Conservation (phyloP, 1,140 invertebrate genomes). For the Aphaenogaster ashmeadi region DNA sequence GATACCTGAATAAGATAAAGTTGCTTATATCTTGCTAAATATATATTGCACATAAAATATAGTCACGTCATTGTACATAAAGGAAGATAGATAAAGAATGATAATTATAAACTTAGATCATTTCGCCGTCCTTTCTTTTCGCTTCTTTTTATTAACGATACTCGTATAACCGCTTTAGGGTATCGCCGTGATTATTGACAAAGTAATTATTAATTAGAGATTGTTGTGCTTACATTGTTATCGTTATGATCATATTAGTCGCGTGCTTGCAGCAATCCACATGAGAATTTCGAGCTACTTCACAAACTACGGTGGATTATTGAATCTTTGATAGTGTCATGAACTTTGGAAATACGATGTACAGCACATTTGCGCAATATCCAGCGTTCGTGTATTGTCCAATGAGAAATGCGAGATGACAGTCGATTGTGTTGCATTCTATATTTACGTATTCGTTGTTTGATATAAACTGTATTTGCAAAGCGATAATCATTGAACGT, state of each 20-base stretch:
- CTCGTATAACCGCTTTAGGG: background rate
- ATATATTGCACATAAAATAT: background rate
- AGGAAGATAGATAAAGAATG: background rate
- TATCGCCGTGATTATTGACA: conserved; percentile 49
- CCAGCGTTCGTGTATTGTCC: background rate
- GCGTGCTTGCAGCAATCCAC: conserved; percentile 29
- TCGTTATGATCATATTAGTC: conserved; percentile 34
- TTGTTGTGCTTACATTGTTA: conserved; percentile 51
- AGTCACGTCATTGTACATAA: background rate
- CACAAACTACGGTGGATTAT: conserved; percentile 56
- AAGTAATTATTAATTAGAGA: conserved; percentile 64
- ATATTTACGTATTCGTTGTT: conserved; percentile 18
- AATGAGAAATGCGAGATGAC: conserved; percentile 27
- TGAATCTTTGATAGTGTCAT: conserved; percentile 69
- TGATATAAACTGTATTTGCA: background rate
- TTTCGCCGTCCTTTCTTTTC: background rate
- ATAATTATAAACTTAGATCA: background rate
- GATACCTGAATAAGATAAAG: background rate
- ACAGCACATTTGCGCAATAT: conserved; percentile 7
- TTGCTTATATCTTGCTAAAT: background rate
- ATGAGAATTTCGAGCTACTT: conserved; percentile 62
- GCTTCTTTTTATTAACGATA: background rate
- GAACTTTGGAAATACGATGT: conserved; percentile 50
- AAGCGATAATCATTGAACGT: background rate
- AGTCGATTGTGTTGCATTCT: background rate